Evolutionary conservation across 2,797 vertebrate genomes (phyloP), one percentile per base, ranked within the genome.

Genomic region (Nasua narica): DNA sequence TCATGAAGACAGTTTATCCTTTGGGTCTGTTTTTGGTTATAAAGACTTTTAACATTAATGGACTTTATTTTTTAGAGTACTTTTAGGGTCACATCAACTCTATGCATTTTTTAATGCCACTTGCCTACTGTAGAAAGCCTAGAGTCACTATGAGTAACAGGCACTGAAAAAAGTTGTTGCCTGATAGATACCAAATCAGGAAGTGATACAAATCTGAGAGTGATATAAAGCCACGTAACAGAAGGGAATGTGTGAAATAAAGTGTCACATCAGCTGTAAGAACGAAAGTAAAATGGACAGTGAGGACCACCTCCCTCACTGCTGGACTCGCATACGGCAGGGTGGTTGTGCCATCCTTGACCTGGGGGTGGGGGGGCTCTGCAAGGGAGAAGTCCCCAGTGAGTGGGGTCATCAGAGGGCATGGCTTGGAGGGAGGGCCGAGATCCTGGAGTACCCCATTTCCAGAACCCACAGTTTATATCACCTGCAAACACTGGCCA

Each of bases 71-170:
- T 77, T 79, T 35, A 90, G 67, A 72, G 62, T 29, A 82, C 23
- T 79, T 86, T 85, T 54, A 67, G 54, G 35, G 67, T 93, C 18
- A 25, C 3, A 10, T 65, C 40, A n/a, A 56, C 40, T 89, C 65
- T 32, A 7, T 0, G 32, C 14, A 25, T 65, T 93, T 83, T 81
- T 48, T n/a, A 15, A 32, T 56, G 50, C 16, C 56, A 69, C 32
- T 25, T 19, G 7, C 19, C 40, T 52, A 43, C n/a, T 23, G 35
- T 46, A 81, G 9, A 40, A 40, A 91, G 43, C 67, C 65, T 56
- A 48, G 74, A 70, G 40, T 72, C 82, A 70, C 88, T 78, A 60
- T 40, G 83, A 96, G 91, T 16, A 87, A 90, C 92, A 78, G 91
- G 70, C 54, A 8, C 11, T 43, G 35, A 70, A 56, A 65, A 84